Evolutionary conservation across 2,888 invertebrate genomes (phyloP).

Genomic region (Fabriciana adippe): DNA sequence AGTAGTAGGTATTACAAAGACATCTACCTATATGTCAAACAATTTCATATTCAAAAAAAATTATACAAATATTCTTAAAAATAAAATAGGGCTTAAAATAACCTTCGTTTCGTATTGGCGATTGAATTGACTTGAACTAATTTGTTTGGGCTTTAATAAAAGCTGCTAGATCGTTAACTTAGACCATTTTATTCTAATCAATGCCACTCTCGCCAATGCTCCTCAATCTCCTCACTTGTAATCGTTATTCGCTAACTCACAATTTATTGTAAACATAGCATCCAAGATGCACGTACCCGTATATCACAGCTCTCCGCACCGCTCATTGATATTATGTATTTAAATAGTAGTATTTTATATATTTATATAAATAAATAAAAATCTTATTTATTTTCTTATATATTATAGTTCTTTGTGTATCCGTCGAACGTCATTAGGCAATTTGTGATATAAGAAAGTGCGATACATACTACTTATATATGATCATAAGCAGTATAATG

Average conservation of each 20-base stretch:
- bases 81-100: not conserved
- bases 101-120: slow-evolving; percentile 25
- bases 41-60: not conserved
- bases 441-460: slow-evolving; percentile 14
- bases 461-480: slow-evolving; percentile 1
- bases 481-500: slow-evolving; percentile 23
- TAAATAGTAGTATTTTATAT: too few relatives aligned
- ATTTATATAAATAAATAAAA: too few relatives aligned
- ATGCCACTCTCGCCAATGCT: slow-evolving; percentile 15
- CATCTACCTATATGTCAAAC: too few relatives aligned
- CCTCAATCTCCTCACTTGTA: slow-evolving; percentile 7
- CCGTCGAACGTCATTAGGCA: slow-evolving; percentile 23
- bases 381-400: not conserved
- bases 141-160: slow-evolving; percentile 19
- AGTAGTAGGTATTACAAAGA: too few relatives aligned
- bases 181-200: slow-evolving; percentile 22
- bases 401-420: slow-evolving; percentile 8
- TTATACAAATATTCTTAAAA: not conserved
- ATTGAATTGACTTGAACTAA: slow-evolving; percentile 11
- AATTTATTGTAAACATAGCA: slow-evolving; percentile 11
- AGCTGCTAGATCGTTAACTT: slow-evolving; percentile 8
- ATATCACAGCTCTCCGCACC: not conserved
- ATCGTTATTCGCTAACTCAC: slow-evolving; percentile 8
- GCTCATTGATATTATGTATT: too few relatives aligned
- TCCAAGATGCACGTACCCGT: slow-evolving; percentile 18